Evolutionary conservation across 2,888 invertebrate genomes (phyloP), one percentile per base, ranked within the genome.

Genomic region (Mythimna impura): DNA sequence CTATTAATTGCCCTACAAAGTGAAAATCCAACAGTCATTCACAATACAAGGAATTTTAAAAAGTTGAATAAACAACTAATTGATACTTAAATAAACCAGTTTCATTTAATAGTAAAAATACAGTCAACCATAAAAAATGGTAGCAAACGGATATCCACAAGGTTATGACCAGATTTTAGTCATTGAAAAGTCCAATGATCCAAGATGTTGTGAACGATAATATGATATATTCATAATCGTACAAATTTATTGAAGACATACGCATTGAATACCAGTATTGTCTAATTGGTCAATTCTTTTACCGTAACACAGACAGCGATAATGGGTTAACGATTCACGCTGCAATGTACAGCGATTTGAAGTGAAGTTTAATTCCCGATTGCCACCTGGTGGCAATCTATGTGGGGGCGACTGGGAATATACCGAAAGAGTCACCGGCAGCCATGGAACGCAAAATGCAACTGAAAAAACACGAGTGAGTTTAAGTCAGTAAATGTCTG

Each of bases 101-200:
- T 71, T 57, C 1, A 54, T 22, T 65, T 10, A 55, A 61, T 61
- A 54, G 14, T 47, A 34, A 50, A 67, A 22, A 58, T 14, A 52
- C 20, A 22, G 3, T 50, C n/a, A 58, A 22, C 12, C 47, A 14
- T 52, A 25, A 54, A 61, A 54, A 54, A 58, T 75, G 54, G 54
- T 50, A 1, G 30, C 34, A 71, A 25, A 73, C 80, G 66, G 68
- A 80, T 73, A 50, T 25, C 20, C 58, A 62, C 57, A 69, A 80
- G 78, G 74, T 63, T 62, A 66, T 4, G 74, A 50, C 0, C 47
- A 25, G n/a, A 63, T 54, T 47, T 0, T 36, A 50, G 61, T 43
- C 36, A 65, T 57, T 58, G 20, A 62, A 73, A 73, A 80, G 80
- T 74, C 14, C 69, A 78, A 78, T 65, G 52, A 78, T 69, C 80